Evolutionary conservation across 2,113 vertebrate genomes (phyloP).

Genomic region (Oncorhynchus kisutch): DNA sequence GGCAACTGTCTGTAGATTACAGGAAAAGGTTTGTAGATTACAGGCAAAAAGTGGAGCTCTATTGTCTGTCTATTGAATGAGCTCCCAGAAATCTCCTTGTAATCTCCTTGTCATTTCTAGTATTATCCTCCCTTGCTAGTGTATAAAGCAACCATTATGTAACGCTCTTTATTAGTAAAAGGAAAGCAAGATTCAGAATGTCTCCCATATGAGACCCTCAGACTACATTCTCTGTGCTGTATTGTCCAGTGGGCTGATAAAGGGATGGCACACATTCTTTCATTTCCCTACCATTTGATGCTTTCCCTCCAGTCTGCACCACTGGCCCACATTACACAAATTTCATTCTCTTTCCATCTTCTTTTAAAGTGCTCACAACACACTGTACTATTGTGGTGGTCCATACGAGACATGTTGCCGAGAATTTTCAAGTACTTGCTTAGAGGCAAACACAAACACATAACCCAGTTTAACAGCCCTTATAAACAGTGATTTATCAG

Average conservation of each 20-base stretch:
- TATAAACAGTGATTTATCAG: no score
- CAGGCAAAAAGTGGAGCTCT: no score
- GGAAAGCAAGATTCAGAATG: neutral
- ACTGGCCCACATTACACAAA: neutral
- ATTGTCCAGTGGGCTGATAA: neutral
- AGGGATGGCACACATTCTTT: neutral
- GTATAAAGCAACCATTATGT: neutral
- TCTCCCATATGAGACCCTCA: slow-evolving; percentile 15
- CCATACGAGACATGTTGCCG: no score
- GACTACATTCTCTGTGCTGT: neutral
- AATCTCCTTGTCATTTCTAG: no score
- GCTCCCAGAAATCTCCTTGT: no score
- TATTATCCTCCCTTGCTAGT: no score
- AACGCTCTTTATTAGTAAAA: slow-evolving; percentile 6
- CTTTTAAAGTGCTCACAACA: neutral
- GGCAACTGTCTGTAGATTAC: no score
- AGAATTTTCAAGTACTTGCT: no score
- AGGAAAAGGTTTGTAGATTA: no score
- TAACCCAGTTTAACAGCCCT: no score
- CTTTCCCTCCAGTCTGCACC: neutral
- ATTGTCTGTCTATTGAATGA: no score
- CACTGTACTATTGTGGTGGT: neutral
- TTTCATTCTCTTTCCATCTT: neutral
- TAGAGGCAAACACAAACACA: no score
- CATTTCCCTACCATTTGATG: neutral